These are phyloP conservation scores for Ormyrus labotus DNA, from an alignment of 2,888 invertebrate genomes.

Conservation along the genomic window DNA sequence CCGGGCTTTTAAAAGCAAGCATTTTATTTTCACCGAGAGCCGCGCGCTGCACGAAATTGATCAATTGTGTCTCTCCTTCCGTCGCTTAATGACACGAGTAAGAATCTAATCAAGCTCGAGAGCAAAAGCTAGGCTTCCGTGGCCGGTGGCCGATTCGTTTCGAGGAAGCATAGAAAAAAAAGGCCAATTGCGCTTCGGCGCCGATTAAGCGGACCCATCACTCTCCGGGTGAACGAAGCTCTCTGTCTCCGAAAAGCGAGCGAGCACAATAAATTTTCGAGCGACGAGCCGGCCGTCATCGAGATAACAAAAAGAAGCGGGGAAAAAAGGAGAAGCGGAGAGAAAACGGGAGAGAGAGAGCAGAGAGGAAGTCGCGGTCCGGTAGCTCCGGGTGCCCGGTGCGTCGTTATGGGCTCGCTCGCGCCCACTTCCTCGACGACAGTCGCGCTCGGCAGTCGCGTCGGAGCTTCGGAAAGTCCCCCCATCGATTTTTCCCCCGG, in stretches of 20 bases:
- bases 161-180: not conserved
- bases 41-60: conserved; percentile 25
- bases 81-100: conserved; percentile 36
- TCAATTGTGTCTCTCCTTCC: conserved; percentile 40
- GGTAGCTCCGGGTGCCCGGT: not conserved
- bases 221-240: not conserved
- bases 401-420: conserved; percentile 5
- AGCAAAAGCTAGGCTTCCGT: not conserved
- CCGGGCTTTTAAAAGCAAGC: too few relatives aligned
- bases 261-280: not conserved
- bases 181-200: conserved; percentile 5
- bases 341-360: not conserved
- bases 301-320: not conserved
- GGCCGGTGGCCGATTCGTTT: conserved; percentile 13
- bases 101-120: conserved; percentile 32
- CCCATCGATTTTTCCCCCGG: not conserved
- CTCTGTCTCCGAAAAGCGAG: not conserved
- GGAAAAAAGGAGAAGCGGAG: conserved; percentile 1
- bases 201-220: not conserved
- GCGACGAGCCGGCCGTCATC: not conserved
- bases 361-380: conserved; percentile 29
- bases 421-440: conserved; percentile 1
- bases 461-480: not conserved
- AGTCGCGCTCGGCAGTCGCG: not conserved
- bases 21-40: not conserved